Evolutionary conservation across 2,797 vertebrate species (phyloP).

Genomic region (Myioborus melanocephalus): DNA sequence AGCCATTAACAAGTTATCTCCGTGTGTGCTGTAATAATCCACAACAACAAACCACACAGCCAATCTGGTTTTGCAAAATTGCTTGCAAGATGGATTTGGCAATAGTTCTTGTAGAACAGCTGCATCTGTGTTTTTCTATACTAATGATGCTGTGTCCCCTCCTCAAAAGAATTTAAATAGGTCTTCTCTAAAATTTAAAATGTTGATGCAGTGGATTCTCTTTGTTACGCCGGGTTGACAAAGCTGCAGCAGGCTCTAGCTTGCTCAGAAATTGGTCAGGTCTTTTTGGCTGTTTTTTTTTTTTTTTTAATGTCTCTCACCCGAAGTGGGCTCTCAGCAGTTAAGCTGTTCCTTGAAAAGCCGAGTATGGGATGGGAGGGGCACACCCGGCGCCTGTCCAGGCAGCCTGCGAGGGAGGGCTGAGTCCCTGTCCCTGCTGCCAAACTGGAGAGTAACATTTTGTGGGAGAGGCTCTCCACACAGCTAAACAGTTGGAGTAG

Average conservation of each 20-base stretch:
- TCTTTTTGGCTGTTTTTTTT: background rate
- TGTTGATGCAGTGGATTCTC: background rate
- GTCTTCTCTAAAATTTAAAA: background rate
- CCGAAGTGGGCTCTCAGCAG: rapidly evolving
- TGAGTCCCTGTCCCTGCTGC: background rate
- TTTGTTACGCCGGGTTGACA: background rate
- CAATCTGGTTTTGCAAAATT: background rate
- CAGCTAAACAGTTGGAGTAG: background rate
- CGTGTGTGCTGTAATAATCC: background rate
- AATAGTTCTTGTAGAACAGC: background rate
- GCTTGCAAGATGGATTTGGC: background rate
- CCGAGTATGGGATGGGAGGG: rapidly evolving
- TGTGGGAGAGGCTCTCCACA: background rate
- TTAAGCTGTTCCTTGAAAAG: background rate
- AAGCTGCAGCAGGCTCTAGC: background rate
- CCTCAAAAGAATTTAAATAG: background rate
- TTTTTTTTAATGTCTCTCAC: background rate
- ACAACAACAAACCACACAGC: background rate
- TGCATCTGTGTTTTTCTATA: background rate
- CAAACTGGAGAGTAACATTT: background rate
- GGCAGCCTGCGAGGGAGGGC: constrained; percentile 1
- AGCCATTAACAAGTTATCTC: background rate
- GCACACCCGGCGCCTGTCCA: background rate
- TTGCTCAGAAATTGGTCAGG: background rate
- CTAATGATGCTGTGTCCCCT: background rate